These are phyloP conservation scores for Deroplatys truncata DNA, from an alignment of 2,888 invertebrate genomes.

Conservation along the genomic window DNA sequence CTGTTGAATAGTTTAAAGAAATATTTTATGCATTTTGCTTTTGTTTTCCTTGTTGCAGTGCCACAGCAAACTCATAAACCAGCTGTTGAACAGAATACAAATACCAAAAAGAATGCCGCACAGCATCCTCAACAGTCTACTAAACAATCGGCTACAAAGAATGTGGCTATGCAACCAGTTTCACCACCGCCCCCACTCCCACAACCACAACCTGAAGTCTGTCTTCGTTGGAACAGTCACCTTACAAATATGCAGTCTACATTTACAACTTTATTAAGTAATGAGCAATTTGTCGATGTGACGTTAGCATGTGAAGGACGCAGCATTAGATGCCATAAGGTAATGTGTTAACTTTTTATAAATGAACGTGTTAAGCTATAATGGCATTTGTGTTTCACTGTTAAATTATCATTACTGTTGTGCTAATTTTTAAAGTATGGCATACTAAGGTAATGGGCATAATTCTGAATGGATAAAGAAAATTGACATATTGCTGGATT, in stretches of 20 bases:
- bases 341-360: neutral
- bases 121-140: neutral
- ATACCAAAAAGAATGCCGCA: neutral
- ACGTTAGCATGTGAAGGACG: slow-evolving; percentile 84
- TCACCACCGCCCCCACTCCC: slow-evolving; percentile 30
- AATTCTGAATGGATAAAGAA: no score
- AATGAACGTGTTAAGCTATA: neutral
- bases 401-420: no score
- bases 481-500: no score
- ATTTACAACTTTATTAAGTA: slow-evolving; percentile 68
- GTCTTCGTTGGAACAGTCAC: slow-evolving; percentile 79
- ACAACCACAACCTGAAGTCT: slow-evolving; percentile 37
- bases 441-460: no score
- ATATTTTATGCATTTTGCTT: no score
- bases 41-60: neutral
- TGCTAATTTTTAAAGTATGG: no score
- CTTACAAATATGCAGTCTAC: slow-evolving; percentile 74
- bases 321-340: slow-evolving; percentile 80
- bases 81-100: neutral
- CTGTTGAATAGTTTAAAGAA: no score
- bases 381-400: no score
- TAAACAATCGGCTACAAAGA: neutral
- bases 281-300: slow-evolving; percentile 82
- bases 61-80: neutral
- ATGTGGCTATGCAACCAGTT: neutral